These are phyloP conservation scores for Tethea ocularis DNA, from an alignment of 2,888 invertebrate species.

Conservation along the genomic window DNA sequence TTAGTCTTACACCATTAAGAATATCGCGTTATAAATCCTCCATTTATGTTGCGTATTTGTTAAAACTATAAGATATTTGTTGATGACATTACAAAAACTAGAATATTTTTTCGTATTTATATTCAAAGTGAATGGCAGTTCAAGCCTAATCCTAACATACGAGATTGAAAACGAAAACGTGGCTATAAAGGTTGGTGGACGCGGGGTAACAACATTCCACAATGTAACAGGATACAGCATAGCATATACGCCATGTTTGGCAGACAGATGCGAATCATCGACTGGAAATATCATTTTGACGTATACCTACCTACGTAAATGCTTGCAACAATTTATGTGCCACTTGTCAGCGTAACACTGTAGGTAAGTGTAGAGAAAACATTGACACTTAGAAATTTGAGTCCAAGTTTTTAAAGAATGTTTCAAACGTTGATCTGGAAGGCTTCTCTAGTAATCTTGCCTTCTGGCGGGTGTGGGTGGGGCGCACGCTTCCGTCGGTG, in stretches of 20 bases:
- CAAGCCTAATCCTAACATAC: background rate
- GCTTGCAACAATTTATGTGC: background rate
- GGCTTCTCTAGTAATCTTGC: slow-evolving; percentile 86
- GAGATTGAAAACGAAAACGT: slow-evolving; percentile 2
- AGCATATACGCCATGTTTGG: background rate
- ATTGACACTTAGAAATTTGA: background rate
- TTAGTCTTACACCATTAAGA: background rate
- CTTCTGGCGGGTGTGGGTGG: slow-evolving; percentile 60
- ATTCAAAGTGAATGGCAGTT: background rate
- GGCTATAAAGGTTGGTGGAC: background rate
- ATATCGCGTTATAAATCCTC: background rate
- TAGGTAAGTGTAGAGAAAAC: too few species aligned
- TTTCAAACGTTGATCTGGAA: slow-evolving; percentile 91
- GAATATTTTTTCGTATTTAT: background rate
- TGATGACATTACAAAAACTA: background rate
- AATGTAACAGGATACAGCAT: too few species aligned
- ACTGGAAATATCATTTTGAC: too few species aligned
- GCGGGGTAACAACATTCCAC: background rate
- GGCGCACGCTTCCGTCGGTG: slow-evolving; percentile 70
- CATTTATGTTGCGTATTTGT: background rate
- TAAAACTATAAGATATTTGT: background rate
- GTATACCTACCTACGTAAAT: too few species aligned
- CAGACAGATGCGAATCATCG: too few species aligned
- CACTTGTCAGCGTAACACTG: background rate
- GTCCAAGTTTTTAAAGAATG: slow-evolving; percentile 16